A percentile compares a stretch with the other conserved stretches of the same genome.
These are phyloP conservation scores for Drosophila borborema DNA, from an alignment of 2,888 invertebrate species.

Conservation along the genomic window DNA sequence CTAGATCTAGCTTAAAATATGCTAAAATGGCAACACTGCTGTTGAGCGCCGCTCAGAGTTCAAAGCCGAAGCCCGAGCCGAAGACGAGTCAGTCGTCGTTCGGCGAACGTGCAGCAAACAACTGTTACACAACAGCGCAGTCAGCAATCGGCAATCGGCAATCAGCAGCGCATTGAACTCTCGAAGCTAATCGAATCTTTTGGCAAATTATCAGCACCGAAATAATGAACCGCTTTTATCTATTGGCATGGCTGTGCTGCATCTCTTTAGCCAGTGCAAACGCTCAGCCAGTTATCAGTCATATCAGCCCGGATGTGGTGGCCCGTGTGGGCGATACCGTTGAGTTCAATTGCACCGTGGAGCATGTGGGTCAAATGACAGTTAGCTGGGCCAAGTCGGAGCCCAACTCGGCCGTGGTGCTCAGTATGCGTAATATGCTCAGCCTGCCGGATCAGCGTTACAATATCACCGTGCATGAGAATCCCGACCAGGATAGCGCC, in stretches of 20 bases:
- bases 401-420: slow-evolving; percentile 75
- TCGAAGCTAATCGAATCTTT: slow-evolving; percentile 30
- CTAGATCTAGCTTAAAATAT: too few species aligned
- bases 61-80: slow-evolving; percentile 34
- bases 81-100: slow-evolving; percentile 63
- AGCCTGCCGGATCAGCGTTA: slow-evolving; percentile 82
- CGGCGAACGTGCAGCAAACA: slow-evolving; percentile 56
- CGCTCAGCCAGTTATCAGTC: slow-evolving; percentile 75
- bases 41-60: slow-evolving; percentile 54
- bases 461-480: slow-evolving; percentile 72
- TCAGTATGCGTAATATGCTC: slow-evolving; percentile 82
- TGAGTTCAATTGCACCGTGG: slow-evolving; percentile 83
- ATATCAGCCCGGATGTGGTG: slow-evolving; percentile 81
- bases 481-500: slow-evolving; percentile 67
- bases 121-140: slow-evolving; percentile 17
- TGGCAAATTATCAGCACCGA: slow-evolving; percentile 44
- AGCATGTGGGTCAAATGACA: slow-evolving; percentile 80
- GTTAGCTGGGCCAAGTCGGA: slow-evolving; percentile 84
- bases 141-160: slow-evolving; percentile 4
- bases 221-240: slow-evolving; percentile 18
- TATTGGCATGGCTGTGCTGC: slow-evolving; percentile 34
- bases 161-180: slow-evolving; percentile 59
- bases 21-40: too few species aligned
- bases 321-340: slow-evolving; percentile 83
- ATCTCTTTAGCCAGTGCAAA: slow-evolving; percentile 29